Conservation (phyloP, 2,888 invertebrate genomes). For the Dorcus parallelipipedus region DNA sequence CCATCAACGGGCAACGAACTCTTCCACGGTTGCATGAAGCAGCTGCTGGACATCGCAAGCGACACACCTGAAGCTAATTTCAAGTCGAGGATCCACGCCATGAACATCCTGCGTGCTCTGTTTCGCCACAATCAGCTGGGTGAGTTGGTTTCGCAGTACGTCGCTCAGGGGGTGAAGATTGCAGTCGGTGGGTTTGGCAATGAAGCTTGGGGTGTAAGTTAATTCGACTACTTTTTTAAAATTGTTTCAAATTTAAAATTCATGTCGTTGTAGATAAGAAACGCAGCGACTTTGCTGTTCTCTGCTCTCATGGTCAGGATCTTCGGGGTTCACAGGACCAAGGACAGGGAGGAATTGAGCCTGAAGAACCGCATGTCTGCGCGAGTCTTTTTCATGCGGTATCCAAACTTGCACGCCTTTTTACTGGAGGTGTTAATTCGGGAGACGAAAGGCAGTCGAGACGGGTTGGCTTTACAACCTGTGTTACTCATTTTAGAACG, state of each 20-base stretch:
- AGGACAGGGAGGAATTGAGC: constrained; percentile 56
- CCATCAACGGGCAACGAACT: constrained; percentile 55
- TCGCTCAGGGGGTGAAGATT: constrained; percentile 66
- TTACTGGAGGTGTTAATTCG: constrained; percentile 40
- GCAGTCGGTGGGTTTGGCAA: constrained; percentile 74
- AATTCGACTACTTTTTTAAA: constrained; percentile 3
- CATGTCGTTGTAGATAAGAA: constrained; percentile 62
- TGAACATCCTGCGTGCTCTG: constrained; percentile 81
- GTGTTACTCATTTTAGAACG: constrained; percentile 73
- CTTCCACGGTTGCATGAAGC: constrained; percentile 58
- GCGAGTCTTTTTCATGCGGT: constrained; percentile 75
- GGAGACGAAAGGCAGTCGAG: constrained; percentile 42
- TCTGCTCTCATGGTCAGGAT: constrained; percentile 78
- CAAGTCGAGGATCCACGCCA: constrained; percentile 71
- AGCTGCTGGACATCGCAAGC: constrained; percentile 52
- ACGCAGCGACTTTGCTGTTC: constrained; percentile 81
- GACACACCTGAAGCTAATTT: constrained; percentile 34
- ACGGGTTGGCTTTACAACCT: constrained; percentile 68
- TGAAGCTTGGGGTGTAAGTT: constrained; percentile 71
- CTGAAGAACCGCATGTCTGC: constrained; percentile 70
- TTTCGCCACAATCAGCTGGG: constrained; percentile 74
- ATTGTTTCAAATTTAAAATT: neutral
- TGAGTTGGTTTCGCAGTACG: constrained; percentile 65
- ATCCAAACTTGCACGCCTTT: constrained; percentile 61
- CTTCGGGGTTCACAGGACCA: constrained; percentile 77